Evolutionary conservation across 2,113 vertebrate species (phyloP).

Genomic region (Erythrolamprus reginae): DNA sequence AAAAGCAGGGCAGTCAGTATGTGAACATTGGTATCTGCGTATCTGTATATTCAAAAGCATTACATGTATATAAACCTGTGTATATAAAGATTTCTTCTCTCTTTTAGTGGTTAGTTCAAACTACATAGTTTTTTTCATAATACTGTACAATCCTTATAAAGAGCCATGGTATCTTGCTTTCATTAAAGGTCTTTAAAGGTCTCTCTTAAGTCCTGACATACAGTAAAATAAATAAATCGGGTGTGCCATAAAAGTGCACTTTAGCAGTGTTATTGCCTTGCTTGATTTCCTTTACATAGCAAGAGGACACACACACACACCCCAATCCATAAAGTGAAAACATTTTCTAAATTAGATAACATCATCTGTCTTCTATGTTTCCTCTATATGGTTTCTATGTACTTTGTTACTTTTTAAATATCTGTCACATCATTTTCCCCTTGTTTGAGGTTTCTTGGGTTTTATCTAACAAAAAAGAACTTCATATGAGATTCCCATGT

Average conservation of each 20-base stretch:
- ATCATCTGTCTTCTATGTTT: not conserved
- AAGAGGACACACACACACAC: not conserved
- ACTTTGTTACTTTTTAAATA: not conserved
- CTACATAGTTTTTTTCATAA: not conserved
- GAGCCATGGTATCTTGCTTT: constrained; percentile 1
- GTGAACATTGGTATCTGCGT: no score
- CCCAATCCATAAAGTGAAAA: not conserved
- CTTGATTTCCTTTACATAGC: not conserved
- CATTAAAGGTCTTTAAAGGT: not conserved
- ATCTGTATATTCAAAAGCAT: not conserved
- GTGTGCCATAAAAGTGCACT: constrained; percentile 20
- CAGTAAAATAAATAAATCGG: constrained; percentile 1
- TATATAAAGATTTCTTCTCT: not conserved
- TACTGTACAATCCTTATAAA: not conserved
- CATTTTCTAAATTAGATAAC: not conserved
- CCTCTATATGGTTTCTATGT: not conserved
- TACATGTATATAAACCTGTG: not conserved
- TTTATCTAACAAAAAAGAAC: not conserved
- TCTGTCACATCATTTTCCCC: not conserved
- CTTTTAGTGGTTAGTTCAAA: not conserved
- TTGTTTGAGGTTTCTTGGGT: not conserved
- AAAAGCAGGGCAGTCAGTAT: not conserved
- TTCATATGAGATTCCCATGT: not conserved
- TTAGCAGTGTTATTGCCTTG: not conserved
- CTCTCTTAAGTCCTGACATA: not conserved